phyloP scores from a whole-genome alignment of 1,140 invertebrate genomes.

The Bombyx mori region ASM3026992v2 NC_085129.1:11207501-11208000 shows the following conservation, averaged over 20 bases:
- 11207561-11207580: slow-evolving; percentile 47
- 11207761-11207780: slow-evolving; percentile 20
- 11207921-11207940: too few relatives aligned
- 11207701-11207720: slow-evolving; percentile 22
- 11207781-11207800: slow-evolving; percentile 29
- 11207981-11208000: too few relatives aligned
- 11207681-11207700: slow-evolving; percentile 26
- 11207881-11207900: background rate
- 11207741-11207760: slow-evolving; percentile 15
- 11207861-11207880: background rate
- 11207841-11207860: background rate
- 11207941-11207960: too few relatives aligned
- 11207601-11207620: slow-evolving; percentile 56
- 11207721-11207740: slow-evolving; percentile 21
- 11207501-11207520: slow-evolving; percentile 3
- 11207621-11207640: slow-evolving; percentile 58
- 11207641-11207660: slow-evolving; percentile 29
- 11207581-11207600: slow-evolving; percentile 54
- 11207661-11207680: slow-evolving; percentile 40
- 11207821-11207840: too few relatives aligned
- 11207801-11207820: slow-evolving; percentile 1
- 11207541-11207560: slow-evolving; percentile 44
- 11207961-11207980: too few relatives aligned
- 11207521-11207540: slow-evolving; percentile 20
- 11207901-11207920: background rate